Conservation (phyloP, 2,888 invertebrate genomes). For the Acheta domesticus region DNA sequence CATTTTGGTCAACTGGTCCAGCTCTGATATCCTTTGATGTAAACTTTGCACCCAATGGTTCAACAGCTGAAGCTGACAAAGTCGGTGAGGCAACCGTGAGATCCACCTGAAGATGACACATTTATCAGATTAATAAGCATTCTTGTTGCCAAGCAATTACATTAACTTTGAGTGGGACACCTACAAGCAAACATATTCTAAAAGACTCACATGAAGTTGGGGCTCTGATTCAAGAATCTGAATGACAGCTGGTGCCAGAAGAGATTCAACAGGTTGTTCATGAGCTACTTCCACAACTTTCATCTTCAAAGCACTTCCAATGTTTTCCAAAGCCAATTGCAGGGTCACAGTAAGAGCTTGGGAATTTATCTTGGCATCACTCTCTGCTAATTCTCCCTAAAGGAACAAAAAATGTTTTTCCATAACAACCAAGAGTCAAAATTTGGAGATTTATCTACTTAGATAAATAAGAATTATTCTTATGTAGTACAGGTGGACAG, state of each 20-base stretch:
- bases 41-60: constrained; percentile 62
- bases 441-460: background rate
- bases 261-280: constrained; percentile 62
- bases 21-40: constrained; percentile 59
- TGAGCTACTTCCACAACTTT: constrained; percentile 68
- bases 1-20: constrained; percentile 61
- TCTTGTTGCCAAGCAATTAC: background rate
- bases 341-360: constrained; percentile 66
- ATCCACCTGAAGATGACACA: constrained; percentile 48
- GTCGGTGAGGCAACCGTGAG: constrained; percentile 56
- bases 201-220: constrained; percentile 53
- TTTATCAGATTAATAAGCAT: background rate
- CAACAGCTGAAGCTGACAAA: constrained; percentile 53
- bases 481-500: background rate
- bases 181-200: background rate
- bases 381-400: constrained; percentile 27
- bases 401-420: background rate
- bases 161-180: background rate
- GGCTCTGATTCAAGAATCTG: constrained; percentile 71
- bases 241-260: constrained; percentile 60
- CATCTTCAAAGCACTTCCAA: constrained; percentile 61
- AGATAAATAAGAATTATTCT: too few relatives aligned
- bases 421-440: background rate
- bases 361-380: constrained; percentile 52
- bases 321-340: constrained; percentile 77